Evolutionary conservation across 2,797 vertebrate genomes (phyloP), one percentile per base, ranked within the genome.

Genomic region (Benthosema pterotum): DNA sequence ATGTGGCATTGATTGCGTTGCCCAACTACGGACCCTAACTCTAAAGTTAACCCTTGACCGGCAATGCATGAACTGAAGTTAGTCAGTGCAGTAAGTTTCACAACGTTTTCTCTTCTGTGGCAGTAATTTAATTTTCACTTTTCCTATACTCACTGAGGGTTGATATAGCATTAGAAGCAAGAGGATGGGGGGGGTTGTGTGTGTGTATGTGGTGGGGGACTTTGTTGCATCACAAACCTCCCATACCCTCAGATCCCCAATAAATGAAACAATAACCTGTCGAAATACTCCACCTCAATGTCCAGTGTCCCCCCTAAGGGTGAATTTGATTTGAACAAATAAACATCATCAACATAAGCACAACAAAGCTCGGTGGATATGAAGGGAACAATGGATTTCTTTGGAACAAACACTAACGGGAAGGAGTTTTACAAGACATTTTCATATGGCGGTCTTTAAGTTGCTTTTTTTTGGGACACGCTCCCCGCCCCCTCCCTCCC

Each of bases 221-320:
- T n/a, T n/a, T n/a, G 5, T 28, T 68, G 59, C 64, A 71, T 67
- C 60, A 56, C 63, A 12, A 59, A 55, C 42, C 14, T 63, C 50
- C 50, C 22, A 52, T 63, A 53, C 68, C 71, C 49, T 59, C 68
- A 42, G 50, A 55, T 42, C 48, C 69, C 71, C 57, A 57, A 50
- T 64, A 64, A 65, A 58, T 67, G 71, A 82, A 86, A 85, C 66
- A 79, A 82, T 79, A 81, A 74, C 52, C 66, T 70, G 11, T 17
- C 72, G 69, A 77, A 61, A 72, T 77, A 72, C 72, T 69, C 57
- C 56, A 54, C 72, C 77, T 78, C 60, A 15, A 53, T 53, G 62
- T 72, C 64, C 19, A n/a, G n/a, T 17, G 14, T 53, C 50, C 17
- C 42, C 51, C 42, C 49, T 47, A 5, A 49, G 73, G 75, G 53